Base-by-base conservation (phyloP, 37 sponge, comb jelly and placozoan genomes). In the Oopsacas minuta region DNA sequence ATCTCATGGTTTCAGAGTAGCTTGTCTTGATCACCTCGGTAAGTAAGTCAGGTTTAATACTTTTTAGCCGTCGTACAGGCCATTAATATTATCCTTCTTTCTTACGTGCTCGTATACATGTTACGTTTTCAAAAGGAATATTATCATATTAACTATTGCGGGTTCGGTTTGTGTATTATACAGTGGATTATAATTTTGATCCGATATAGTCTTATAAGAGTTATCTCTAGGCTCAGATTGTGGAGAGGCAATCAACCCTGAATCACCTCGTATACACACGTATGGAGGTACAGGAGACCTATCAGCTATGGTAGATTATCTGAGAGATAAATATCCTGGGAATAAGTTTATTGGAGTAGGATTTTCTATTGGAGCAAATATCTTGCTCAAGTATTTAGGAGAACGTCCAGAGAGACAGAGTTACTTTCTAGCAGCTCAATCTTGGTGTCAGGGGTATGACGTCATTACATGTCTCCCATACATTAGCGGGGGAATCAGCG, bases 361-460 rank as follows among this genome's bases (percentile, higher is more conserved):
- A 0, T 86, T 90, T 81, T 92, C 93, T 37, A 69, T 97, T 82
- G 99, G 99, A 0, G 99, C 88, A 0, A 90, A 88, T 84, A 83
- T 94, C 28, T 42, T 93, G 25, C 28, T 93, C 17, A 85, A 90
- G 42, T 97, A 93, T 84, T 86, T 97, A 0, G 99, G 91, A 35
- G 99, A 97, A 69, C 32, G 52, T 15, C 82, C 84, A 25, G 86
- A 88, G 81, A 89, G 94, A 23, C 90, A 91, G 82, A 36, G 38
- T 28, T 53, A 86, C 28, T 94, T 97, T 38, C 25, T 90, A n/a
- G 90, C 95, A 88, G 95, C 93, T 10, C 61, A 86, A 28, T 93
- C 95, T 0, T 39, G 87, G 23, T 93, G 99, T 52, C 95, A 97
- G 75, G 95, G 95, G 0, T 97, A 97, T 38, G 91, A 91, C 53